Evolutionary conservation across 2,888 invertebrate species (phyloP).

Genomic region (Melitaea athalia): DNA sequence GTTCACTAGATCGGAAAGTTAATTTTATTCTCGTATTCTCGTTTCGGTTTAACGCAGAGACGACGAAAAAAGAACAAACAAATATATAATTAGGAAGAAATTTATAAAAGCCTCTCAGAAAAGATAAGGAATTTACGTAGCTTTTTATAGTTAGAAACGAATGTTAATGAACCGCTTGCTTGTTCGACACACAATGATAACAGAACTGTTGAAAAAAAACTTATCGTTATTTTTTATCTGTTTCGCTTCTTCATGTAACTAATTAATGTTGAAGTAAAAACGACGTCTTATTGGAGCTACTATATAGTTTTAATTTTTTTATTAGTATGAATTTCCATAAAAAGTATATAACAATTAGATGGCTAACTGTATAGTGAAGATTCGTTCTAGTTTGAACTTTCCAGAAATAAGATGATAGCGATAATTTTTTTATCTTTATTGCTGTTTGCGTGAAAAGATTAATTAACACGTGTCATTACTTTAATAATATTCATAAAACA

Average conservation of each 20-base stretch:
- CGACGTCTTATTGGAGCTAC: conserved; percentile 7
- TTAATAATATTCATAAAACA: not conserved
- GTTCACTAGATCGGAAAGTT: no score
- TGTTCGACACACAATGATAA: conserved; percentile 52
- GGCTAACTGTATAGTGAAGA: not conserved
- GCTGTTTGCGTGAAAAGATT: not conserved
- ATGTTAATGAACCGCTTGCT: conserved; percentile 49
- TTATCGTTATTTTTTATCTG: conserved; percentile 4
- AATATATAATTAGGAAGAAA: not conserved
- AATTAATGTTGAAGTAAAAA: conserved; percentile 12
- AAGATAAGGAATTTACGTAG: not conserved
- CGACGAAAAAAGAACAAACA: not conserved
- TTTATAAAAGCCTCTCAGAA: not conserved
- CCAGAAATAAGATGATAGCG: not conserved
- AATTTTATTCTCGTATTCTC: no score
- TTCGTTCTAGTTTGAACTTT: conserved; percentile 4
- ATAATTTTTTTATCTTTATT: not conserved
- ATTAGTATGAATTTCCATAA: conserved; percentile 6
- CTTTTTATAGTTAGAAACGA: not conserved
- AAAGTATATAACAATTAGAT: conserved; percentile 7
- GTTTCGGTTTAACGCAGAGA: not conserved
- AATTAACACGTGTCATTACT: not conserved
- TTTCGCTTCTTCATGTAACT: conserved; percentile 3
- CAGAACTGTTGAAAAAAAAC: conserved; percentile 43
- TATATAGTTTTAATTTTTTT: conserved; percentile 4